Percentiles rank a stretch among this genome's conserved stretches.
Conservation (phyloP, 2,888 invertebrate genomes). For the Gryllus longicercus region DNA sequence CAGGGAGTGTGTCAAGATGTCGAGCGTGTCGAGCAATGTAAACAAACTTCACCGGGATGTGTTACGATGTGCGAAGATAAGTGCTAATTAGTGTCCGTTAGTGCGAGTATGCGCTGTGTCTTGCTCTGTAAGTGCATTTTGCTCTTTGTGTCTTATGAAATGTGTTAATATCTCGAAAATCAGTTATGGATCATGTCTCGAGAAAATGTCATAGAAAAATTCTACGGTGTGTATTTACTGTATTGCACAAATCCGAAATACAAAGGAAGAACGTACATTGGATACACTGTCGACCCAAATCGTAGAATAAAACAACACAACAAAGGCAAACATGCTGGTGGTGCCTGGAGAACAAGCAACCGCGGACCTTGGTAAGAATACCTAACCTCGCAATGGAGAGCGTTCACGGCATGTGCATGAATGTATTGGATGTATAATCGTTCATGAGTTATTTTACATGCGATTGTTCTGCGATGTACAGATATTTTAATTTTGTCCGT, state of each 20-base stretch:
- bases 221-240: constrained; percentile 86
- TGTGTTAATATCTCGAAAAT: too few relatives aligned
- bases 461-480: not conserved
- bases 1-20: too few relatives aligned
- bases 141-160: constrained; percentile 40
- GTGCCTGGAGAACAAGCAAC: constrained; percentile 83
- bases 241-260: constrained; percentile 77
- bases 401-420: too few relatives aligned
- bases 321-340: constrained; percentile 80
- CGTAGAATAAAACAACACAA: constrained; percentile 92
- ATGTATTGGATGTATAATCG: not conserved
- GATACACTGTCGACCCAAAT: constrained; percentile 90
- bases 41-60: too few relatives aligned
- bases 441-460: not conserved
- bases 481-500: not conserved
- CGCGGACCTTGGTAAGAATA: constrained; percentile 81
- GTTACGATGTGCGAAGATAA: too few relatives aligned
- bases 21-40: too few relatives aligned
- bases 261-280: constrained; percentile 86
- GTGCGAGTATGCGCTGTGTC: not conserved
- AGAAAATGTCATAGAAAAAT: constrained; percentile 50
- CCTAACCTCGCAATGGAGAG: not conserved
- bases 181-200: not conserved
- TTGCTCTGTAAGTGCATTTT: not conserved
- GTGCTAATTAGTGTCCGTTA: not conserved